These are phyloP conservation scores for Gymnothorax javanicus DNA, from an alignment of 2,797 vertebrate species.

Conservation along the genomic window DNA sequence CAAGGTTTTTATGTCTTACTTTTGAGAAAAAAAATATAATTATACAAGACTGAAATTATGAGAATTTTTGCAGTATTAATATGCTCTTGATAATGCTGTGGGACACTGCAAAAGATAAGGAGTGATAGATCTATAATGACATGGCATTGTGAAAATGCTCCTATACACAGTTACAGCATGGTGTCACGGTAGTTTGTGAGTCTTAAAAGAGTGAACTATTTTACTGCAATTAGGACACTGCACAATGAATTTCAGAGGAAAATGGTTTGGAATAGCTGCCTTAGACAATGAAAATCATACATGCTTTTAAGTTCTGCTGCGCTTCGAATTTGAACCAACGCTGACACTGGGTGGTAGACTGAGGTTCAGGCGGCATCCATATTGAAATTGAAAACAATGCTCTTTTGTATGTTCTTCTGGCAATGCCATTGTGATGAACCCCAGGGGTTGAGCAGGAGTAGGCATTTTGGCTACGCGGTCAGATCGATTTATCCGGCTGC, in stretches of 20 bases:
- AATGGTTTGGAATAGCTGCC: background rate
- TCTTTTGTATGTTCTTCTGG: background rate
- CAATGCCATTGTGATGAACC: background rate
- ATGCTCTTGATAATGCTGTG: too few relatives aligned
- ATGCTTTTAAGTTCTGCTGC: background rate
- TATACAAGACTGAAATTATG: too few relatives aligned
- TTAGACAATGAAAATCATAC: background rate
- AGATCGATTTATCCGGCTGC: constrained; percentile 17
- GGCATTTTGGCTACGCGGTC: background rate
- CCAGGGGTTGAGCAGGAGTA: background rate
- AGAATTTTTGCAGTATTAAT: too few relatives aligned
- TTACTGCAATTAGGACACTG: background rate
- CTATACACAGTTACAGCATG: too few relatives aligned
- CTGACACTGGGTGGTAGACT: background rate
- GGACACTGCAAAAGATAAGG: too few relatives aligned
- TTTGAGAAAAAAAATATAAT: too few relatives aligned
- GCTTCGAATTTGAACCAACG: background rate
- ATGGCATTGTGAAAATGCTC: too few relatives aligned
- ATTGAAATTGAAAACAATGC: background rate
- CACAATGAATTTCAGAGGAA: background rate
- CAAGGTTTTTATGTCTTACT: too few relatives aligned
- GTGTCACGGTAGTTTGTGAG: background rate
- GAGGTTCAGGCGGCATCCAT: background rate
- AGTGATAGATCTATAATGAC: too few relatives aligned
- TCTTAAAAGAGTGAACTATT: background rate